A percentile compares a stretch with the other conserved stretches of the same genome.
Evolutionary conservation across 2,888 invertebrate genomes (phyloP).

Genomic region (Drosophila melanosoma): DNA sequence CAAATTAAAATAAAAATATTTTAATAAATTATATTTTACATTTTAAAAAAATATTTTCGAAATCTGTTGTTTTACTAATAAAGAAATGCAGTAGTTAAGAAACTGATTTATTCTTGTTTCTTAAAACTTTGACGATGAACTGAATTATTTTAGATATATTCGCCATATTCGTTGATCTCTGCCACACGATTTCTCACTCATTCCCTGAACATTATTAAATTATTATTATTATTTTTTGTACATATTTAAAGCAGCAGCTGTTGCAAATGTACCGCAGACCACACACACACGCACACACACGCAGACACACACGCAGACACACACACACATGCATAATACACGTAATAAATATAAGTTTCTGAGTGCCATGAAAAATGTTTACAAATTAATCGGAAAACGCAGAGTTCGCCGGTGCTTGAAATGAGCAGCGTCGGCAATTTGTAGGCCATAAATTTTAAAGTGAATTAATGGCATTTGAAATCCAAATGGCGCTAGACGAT

Average conservation of each 20-base stretch:
- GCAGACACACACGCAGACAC: neutral
- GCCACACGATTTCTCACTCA: neutral
- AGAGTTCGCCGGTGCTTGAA: slow-evolving; percentile 30
- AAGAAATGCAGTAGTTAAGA: neutral
- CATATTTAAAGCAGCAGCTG: slow-evolving; percentile 34
- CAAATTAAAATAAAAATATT: neutral
- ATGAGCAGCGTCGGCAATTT: slow-evolving; percentile 63
- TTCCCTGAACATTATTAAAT: neutral
- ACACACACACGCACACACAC: neutral
- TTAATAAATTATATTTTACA: neutral
- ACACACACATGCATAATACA: slow-evolving; percentile 14
- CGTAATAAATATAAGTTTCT: slow-evolving; percentile 60
- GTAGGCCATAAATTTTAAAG: slow-evolving; percentile 78
- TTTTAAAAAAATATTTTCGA: neutral
- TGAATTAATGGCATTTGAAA: slow-evolving; percentile 79
- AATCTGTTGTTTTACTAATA: neutral
- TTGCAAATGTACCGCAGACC: slow-evolving; percentile 38
- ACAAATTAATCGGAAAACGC: slow-evolving; percentile 63
- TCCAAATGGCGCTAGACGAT: slow-evolving; percentile 70
- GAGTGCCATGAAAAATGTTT: slow-evolving; percentile 58
- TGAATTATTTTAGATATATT: neutral
- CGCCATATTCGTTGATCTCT: neutral
- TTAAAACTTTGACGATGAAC: neutral
- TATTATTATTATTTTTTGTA: neutral
- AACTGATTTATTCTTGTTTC: neutral